These are phyloP conservation scores for Desmophyllum pertusum DNA, from an alignment of 92 coral and sea anemone genomes.

Conservation along the genomic window DNA sequence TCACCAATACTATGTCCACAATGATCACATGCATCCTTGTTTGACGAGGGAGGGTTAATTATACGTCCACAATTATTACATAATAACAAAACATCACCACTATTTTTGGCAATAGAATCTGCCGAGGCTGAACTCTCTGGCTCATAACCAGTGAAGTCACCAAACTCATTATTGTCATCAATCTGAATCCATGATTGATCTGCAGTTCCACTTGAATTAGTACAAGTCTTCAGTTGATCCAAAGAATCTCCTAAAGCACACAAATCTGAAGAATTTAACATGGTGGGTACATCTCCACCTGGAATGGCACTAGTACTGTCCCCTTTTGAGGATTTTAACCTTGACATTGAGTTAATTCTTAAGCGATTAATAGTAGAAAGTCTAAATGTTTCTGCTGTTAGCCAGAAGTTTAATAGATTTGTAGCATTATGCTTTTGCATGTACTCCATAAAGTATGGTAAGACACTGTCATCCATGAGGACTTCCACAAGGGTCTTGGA, in stretches of 20 bases:
- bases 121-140: not conserved
- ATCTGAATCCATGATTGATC: not conserved
- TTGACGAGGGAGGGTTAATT: conserved; percentile 3
- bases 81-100: conserved; percentile 45
- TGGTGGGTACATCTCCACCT: not conserved
- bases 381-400: conserved; percentile 90
- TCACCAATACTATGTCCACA: conserved; percentile 23
- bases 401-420: conserved; percentile 94
- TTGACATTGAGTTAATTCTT: conserved; percentile 72
- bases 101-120: not conserved
- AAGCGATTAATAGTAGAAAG: conserved; percentile 89
- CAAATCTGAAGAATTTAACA: not conserved
- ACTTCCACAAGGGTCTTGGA: conserved; percentile 84
- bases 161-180: conserved; percentile 15
- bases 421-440: conserved; percentile 89
- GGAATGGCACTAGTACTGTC: not conserved
- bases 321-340: conserved; percentile 70
- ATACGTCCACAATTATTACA: conserved; percentile 64
- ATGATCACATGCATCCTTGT: conserved; percentile 8
- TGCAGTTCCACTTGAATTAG: not conserved
- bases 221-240: not conserved
- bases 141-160: conserved; percentile 33
- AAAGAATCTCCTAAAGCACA: not conserved
- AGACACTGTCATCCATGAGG: conserved; percentile 88
- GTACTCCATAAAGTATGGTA: conserved; percentile 94